A percentile compares a stretch with the other conserved stretches of the same genome.
Evolutionary conservation across 2,888 invertebrate species (phyloP).

Genomic region (Machimus atricapillus): DNA sequence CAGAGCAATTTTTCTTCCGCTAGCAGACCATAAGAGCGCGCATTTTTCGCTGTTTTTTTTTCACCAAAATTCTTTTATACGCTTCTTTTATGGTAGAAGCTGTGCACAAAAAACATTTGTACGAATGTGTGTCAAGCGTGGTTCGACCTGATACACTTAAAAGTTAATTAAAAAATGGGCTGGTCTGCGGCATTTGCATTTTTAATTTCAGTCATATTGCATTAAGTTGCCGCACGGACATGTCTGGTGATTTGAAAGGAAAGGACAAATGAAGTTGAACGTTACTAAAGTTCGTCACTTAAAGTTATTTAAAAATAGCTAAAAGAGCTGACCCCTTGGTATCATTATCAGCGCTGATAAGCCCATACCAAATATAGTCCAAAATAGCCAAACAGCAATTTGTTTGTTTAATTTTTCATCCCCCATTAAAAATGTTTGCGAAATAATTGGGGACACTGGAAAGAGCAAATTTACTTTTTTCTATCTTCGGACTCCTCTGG

Average conservation of each 20-base stretch:
- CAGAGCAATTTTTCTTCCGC: neutral
- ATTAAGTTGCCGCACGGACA: neutral
- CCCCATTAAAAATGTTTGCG: conserved; percentile 8
- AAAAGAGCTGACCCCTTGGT: neutral
- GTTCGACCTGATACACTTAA: neutral
- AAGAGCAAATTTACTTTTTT: neutral
- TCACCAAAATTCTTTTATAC: neutral
- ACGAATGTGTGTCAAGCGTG: neutral
- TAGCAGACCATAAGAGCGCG: neutral
- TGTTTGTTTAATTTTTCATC: conserved; percentile 28
- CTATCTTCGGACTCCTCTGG: neutral
- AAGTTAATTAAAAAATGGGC: neutral
- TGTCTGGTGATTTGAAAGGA: neutral
- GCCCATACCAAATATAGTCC: neutral
- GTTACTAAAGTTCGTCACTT: neutral
- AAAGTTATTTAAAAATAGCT: neutral
- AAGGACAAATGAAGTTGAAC: neutral
- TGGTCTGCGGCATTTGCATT: neutral
- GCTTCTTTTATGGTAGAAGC: neutral
- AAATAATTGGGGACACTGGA: conserved; percentile 15
- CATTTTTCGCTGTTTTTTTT: neutral
- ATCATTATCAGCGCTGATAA: neutral
- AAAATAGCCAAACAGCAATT: neutral
- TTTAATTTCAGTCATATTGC: neutral
- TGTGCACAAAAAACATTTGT: neutral